Evolutionary conservation across 23 tunicate genomes (phyloP).

Genomic region (Trididemnum nubilum): DNA sequence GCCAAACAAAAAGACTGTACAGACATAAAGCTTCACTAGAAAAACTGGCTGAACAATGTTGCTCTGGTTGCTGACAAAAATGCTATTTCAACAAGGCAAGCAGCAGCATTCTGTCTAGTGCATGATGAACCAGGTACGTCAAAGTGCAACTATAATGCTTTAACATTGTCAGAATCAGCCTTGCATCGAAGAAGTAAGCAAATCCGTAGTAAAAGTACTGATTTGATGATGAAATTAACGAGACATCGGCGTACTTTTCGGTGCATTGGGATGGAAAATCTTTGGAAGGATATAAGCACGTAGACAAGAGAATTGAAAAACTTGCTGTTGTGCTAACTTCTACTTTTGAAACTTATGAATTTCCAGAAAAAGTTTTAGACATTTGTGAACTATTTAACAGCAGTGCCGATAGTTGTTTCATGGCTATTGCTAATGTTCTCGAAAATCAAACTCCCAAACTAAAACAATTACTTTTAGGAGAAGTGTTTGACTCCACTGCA

Average conservation of each 20-base stretch:
- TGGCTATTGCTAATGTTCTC: background rate
- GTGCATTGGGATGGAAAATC: background rate
- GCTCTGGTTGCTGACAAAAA: background rate
- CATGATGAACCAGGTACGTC: background rate
- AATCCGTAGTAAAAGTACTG: conserved; percentile 1
- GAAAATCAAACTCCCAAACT: background rate
- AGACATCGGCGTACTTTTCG: background rate
- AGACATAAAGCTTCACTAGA: background rate
- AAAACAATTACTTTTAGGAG: background rate
- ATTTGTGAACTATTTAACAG: background rate
- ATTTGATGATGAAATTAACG: background rate
- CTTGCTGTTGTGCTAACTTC: conserved; percentile 8
- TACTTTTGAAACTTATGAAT: background rate
- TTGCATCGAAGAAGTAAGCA: background rate
- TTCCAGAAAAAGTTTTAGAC: background rate
- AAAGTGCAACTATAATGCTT: background rate
- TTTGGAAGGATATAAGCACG: background rate
- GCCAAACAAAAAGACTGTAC: background rate
- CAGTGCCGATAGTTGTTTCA: background rate
- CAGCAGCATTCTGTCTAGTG: background rate
- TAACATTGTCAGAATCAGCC: background rate
- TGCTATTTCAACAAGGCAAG: background rate
- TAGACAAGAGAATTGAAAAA: background rate
- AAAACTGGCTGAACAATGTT: conserved; percentile 7
- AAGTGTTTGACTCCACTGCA: background rate